Base-by-base conservation (phyloP, 2,888 invertebrate genomes). In the Platycheirus rosarum region DNA sequence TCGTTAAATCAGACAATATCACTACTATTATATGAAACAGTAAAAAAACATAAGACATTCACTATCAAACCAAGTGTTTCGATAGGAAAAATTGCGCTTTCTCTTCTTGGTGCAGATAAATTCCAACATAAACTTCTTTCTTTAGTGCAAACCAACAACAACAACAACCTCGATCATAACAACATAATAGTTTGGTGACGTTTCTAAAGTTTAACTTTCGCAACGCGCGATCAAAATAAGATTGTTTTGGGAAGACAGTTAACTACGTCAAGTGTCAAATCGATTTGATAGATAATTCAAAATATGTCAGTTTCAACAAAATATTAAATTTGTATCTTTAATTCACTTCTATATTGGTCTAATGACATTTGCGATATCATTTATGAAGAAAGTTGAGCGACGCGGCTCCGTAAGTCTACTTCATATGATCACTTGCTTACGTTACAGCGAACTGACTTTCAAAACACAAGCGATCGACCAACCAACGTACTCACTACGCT, bases 401-500 rank as follows among this genome's bases (percentile, higher is more conserved):
- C 53, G 66, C 68, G 68, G 11, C 11, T 69, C 35, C 63, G 55
- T 44, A 42, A 69, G 18, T 1, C 53, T 48, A 29, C 49, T 11
- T 32, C 65, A 60, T 44, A 13, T 35, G 29, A 80, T 76, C 75
- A 62, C 75, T 80, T 80, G 80, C 80, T 66, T 76, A 71, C 75
- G 70, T 80, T 76, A 62, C 75, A 80, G 53, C 66, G 23, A 80
- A 80, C 80, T 80, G 80, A 53, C 76, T 70, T 49, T 66, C 62
- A 32, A 53, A 80, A 76, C 55, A 65, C 35, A 37, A 60, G 51
- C 75, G 26, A 63, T 14, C 60, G 53, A 60, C 18, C 60, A 49
- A 70, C 75, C 75, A 75, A 80, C 57, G 70, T 62, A 62, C 18
- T 55, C 40, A 9, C 7, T 40, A 13, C 16, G 32, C 57, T n/a